Conservation (phyloP, 2,797 vertebrate species). For the Euthynnus affinis region DNA sequence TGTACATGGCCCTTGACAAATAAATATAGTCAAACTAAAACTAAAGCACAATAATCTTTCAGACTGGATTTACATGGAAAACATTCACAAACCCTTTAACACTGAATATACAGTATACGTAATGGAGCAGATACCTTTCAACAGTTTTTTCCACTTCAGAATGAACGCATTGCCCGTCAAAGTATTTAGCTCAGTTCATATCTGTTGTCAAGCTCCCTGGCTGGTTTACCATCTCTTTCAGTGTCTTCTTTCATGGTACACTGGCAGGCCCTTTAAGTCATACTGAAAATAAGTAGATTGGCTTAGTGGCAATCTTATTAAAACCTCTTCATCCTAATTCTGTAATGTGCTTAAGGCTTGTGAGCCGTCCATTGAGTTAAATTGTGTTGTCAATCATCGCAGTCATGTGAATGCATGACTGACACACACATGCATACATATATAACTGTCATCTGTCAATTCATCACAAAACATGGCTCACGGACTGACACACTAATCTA, state of each 20-base stretch:
- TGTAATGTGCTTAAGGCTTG: constrained; percentile 66
- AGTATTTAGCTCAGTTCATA: not conserved
- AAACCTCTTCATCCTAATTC: constrained; percentile 64
- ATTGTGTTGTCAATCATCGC: constrained; percentile 53
- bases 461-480: constrained; percentile 35
- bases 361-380: constrained; percentile 48
- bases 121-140: not conserved
- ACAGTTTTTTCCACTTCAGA: not conserved
- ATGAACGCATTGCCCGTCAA: not conserved
- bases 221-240: constrained; percentile 1
- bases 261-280: constrained; percentile 36
- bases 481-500: constrained; percentile 2
- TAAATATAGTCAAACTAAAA: too few relatives aligned
- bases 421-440: constrained; percentile 37
- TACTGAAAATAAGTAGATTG: constrained; percentile 46
- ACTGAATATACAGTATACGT: not conserved
- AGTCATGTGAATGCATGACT: constrained; percentile 47
- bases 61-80: not conserved
- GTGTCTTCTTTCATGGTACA: constrained; percentile 21
- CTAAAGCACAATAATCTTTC: too few relatives aligned
- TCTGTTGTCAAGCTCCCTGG: not conserved
- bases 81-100: not conserved
- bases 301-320: constrained; percentile 62
- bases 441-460: constrained; percentile 40
- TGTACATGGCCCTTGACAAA: too few relatives aligned